Evolutionary conservation across 2,113 vertebrate genomes (phyloP), one percentile per base, ranked within the genome.

Genomic region (Atrichornis clamosus): DNA sequence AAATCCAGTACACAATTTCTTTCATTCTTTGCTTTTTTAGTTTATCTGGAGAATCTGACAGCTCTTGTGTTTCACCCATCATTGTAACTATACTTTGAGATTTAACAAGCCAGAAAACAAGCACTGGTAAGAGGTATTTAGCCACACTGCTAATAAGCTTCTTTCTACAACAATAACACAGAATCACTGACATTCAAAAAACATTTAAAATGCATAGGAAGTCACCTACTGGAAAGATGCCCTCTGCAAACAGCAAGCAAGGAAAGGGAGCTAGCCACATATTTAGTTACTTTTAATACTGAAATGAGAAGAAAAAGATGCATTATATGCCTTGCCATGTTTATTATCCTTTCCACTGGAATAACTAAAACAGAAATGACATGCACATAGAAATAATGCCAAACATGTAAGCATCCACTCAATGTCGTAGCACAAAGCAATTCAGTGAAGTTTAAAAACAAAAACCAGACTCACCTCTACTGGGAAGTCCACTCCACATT

Each of bases 401-500:
- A 91, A 79, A 32, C 56, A 83, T 7, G 17, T 79, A 97, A 96
- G 88, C 95, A 96, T 87, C 76, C 33, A 80, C 60, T 75, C 86
- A 90, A 59, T 47, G 87, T 74, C 14, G 16, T 33, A 96, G 44
- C 89, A 96, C 90, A 93, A 87, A 93, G 73, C 92, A 95, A 95
- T 63, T 86, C 73, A 84, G 49, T 78, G 88, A 97, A 97, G 97
- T 97, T 97, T 96, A 93, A 97, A 95, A 95, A 97, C 97, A 97
- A 98, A 97, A 97, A 97, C 32, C 52, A 97, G 95, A 96, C 98
- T 98, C 97, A 99, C 98, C 98, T 99, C 97, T 98, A 91, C 97
- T 98, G 78, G 98, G 97, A 97, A 98, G 98, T 97, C 98, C 98
- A 95, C 96, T 98, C 98, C 98, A 99, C 98, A 99, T 99, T 95